phyloP scores from a whole-genome alignment of 2,888 invertebrate species.

The Magallana nippona region DNA sequence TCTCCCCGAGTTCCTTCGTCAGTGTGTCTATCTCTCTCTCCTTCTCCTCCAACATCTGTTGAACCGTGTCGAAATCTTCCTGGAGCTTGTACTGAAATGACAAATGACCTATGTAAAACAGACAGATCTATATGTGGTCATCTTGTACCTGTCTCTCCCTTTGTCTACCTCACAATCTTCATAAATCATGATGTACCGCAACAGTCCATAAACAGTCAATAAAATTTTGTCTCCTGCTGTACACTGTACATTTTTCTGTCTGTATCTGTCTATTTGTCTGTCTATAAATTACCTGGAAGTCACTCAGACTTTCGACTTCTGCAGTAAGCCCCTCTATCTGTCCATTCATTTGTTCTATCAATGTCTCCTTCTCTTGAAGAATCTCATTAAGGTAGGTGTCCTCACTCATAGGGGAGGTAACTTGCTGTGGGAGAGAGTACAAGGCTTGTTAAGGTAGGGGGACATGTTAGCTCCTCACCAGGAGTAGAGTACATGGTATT shows the following conservation, averaged over 20 bases:
- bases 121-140: no score
- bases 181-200: conserved; percentile 69
- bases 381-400: conserved; percentile 58
- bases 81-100: conserved; percentile 75
- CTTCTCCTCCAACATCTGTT: conserved; percentile 78
- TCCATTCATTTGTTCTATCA: conserved; percentile 66
- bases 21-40: conserved; percentile 76
- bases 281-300: conserved; percentile 70
- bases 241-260: conserved; percentile 64
- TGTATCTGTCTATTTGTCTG: conserved; percentile 51
- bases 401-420: conserved; percentile 32
- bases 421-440: conserved; percentile 16
- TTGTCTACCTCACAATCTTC: conserved; percentile 64
- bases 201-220: neutral
- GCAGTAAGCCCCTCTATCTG: conserved; percentile 71
- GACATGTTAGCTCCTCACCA: conserved; percentile 10
- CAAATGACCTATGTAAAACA: no score
- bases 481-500: neutral
- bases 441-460: neutral
- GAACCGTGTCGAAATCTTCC: conserved; percentile 79
- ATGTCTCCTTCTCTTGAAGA: conserved; percentile 66
- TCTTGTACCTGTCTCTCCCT: conserved; percentile 63
- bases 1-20: conserved; percentile 73
- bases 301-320: conserved; percentile 70
- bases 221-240: conserved; percentile 68